Evolutionary conservation across 2,113 vertebrate species (phyloP).

Genomic region (Pelmatolapia mariae): DNA sequence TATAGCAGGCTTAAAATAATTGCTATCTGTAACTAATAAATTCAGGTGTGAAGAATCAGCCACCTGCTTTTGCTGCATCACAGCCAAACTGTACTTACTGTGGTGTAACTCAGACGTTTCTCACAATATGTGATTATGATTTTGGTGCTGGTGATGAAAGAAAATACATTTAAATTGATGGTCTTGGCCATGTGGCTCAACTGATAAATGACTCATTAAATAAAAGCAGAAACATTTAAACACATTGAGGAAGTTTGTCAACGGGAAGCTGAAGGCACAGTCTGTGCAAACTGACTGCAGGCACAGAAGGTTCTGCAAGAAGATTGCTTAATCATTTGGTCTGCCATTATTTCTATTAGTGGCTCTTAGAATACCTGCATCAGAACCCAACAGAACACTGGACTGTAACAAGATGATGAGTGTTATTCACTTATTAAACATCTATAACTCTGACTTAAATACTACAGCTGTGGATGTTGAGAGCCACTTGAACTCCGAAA

Average conservation of each 20-base stretch:
- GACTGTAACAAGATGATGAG: neutral
- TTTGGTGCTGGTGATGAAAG: neutral
- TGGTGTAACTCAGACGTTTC: rapidly evolving
- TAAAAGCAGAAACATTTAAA: neutral
- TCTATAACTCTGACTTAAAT: neutral
- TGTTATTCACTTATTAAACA: neutral
- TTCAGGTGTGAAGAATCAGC: neutral
- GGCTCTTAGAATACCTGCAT: neutral
- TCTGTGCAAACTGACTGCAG: neutral
- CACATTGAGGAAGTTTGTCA: neutral
- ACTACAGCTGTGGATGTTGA: neutral
- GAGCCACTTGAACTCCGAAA: neutral
- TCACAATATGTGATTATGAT: neutral
- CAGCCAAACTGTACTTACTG: neutral
- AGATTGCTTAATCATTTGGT: neutral
- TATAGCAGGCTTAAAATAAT: neutral
- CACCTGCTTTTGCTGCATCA: neutral
- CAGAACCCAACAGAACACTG: neutral
- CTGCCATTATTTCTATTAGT: neutral
- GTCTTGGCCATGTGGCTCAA: neutral
- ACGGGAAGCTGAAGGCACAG: neutral
- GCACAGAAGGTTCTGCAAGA: neutral
- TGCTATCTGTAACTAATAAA: neutral
- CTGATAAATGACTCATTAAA: neutral
- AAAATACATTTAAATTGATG: neutral